Conservation (phyloP, 2,797 vertebrate genomes). For the Gymnopithys bicolor region DNA sequence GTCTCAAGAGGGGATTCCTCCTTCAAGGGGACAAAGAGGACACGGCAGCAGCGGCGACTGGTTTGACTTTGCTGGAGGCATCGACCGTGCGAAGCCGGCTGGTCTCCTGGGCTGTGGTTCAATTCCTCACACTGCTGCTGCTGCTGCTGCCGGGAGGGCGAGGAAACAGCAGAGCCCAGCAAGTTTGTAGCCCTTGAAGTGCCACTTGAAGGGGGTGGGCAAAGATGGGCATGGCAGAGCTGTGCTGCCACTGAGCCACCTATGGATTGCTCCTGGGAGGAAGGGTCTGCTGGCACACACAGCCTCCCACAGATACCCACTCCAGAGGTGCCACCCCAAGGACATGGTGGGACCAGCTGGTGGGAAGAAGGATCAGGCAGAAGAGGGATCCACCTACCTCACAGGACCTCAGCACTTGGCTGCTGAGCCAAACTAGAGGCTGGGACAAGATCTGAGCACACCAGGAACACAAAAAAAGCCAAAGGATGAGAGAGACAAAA, state of each 20-base stretch:
- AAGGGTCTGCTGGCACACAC: neutral
- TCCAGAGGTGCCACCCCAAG: neutral
- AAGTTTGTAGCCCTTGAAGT: conserved; percentile 58
- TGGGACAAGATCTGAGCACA: neutral
- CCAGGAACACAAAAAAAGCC: neutral
- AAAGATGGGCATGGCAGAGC: neutral
- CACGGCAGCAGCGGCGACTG: neutral
- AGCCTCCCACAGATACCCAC: neutral
- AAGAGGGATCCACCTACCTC: neutral
- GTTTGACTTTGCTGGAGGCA: conserved; percentile 72
- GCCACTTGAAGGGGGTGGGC: neutral
- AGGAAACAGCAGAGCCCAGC: conserved; percentile 63
- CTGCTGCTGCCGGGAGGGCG: neutral
- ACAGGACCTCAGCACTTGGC: neutral
- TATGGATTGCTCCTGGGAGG: fast-evolving
- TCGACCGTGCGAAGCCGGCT: conserved; percentile 4
- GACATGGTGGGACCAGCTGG: neutral
- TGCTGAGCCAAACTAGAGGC: neutral
- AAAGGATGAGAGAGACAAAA: neutral
- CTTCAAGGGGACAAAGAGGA: conserved; percentile 64
- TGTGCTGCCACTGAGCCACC: neutral
- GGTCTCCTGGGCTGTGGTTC: conserved; percentile 66
- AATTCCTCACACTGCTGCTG: conserved; percentile 27
- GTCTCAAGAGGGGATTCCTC: conserved; percentile 44
- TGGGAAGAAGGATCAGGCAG: neutral